Evolutionary conservation across 2,888 invertebrate genomes (phyloP).

Genomic region (Pyralis farinalis): DNA sequence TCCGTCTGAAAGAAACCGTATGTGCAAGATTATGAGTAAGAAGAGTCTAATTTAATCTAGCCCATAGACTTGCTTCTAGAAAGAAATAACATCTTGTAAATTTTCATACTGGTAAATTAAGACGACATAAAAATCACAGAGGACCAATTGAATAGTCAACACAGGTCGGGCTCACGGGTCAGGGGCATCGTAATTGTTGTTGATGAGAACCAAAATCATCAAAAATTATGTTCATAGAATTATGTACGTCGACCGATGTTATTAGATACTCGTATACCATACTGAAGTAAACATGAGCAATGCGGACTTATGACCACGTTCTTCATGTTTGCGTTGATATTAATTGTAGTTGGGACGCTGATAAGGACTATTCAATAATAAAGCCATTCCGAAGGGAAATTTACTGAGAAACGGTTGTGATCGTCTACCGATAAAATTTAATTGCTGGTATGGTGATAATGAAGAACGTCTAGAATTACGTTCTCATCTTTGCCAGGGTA

Average conservation of each 20-base stretch:
- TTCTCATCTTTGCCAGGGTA: background rate
- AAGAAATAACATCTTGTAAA: constrained; percentile 11
- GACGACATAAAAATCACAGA: constrained; percentile 51
- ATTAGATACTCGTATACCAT: background rate
- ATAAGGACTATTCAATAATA: constrained; percentile 56
- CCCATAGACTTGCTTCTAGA: too few species aligned
- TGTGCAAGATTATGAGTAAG: too few species aligned
- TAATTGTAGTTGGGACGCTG: constrained; percentile 41
- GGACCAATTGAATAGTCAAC: constrained; percentile 70
- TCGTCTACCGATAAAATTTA: constrained; percentile 21
- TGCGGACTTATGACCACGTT: constrained; percentile 26
- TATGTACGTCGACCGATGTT: background rate
- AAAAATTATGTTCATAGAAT: constrained; percentile 17
- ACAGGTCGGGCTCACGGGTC: constrained; percentile 63
- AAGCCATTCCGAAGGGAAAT: constrained; percentile 50
- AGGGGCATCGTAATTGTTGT: constrained; percentile 61
- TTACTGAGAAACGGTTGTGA: constrained; percentile 38
- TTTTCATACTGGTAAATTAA: constrained; percentile 27
- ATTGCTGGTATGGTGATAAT: constrained; percentile 14
- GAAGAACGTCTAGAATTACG: constrained; percentile 2
- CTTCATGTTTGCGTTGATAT: constrained; percentile 34
- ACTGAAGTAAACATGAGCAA: constrained; percentile 9
- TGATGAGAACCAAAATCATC: constrained; percentile 37
- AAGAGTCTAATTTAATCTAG: too few species aligned
- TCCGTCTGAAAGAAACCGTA: too few species aligned